Evolutionary conservation across 1,140 invertebrate genomes (phyloP), one percentile per base, ranked within the genome.

Genomic region (Aphelenchoides fujianensis): DNA sequence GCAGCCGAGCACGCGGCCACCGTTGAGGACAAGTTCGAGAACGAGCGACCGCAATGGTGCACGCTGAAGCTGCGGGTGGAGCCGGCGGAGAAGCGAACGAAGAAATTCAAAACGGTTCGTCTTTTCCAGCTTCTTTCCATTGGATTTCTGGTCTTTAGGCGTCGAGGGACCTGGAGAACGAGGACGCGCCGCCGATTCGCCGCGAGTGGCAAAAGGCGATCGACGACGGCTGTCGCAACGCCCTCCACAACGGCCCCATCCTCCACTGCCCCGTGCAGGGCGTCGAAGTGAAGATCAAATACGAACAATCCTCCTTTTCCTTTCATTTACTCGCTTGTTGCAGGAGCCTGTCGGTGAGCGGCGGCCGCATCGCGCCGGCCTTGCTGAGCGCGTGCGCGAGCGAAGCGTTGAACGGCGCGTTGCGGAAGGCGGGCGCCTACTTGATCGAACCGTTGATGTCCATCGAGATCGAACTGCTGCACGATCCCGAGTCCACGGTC

Each of bases 231-330:
- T 76, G 88, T 3, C 79, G 76, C 28, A 82, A 85, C 55, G 86
- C 85, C 3, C 72, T 89, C 7, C 74, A 74, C 30, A 80, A 84
- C 77, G 87, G 88, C 3, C 87, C 88, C 16, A 31, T 88, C 7
- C 71, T 88, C 34, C 84, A 85, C 37, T 88, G 84, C 78, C 88
- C 87, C 1, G 87, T 95, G 7, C 87, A 92, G 30, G 84, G 90
- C 70, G 90, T 93, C 0, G 88, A 91, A 27, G 89, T 91, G 0
- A 87, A 90, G 0, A 90, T 94, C 74, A 91, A 92, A 76, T n/a
- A n/a, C n/a, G n/a, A n/a, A n/a, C n/a, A n/a, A n/a, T n/a, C n/a
- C n/a, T n/a, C n/a, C n/a, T n/a, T n/a, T n/a, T n/a, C n/a, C n/a
- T n/a, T n/a, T n/a, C n/a, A n/a, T n/a, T n/a, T n/a, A n/a, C n/a